phyloP scores from a whole-genome alignment of 2,797 vertebrate genomes.

The Acrocephalus scirpaceus region DNA sequence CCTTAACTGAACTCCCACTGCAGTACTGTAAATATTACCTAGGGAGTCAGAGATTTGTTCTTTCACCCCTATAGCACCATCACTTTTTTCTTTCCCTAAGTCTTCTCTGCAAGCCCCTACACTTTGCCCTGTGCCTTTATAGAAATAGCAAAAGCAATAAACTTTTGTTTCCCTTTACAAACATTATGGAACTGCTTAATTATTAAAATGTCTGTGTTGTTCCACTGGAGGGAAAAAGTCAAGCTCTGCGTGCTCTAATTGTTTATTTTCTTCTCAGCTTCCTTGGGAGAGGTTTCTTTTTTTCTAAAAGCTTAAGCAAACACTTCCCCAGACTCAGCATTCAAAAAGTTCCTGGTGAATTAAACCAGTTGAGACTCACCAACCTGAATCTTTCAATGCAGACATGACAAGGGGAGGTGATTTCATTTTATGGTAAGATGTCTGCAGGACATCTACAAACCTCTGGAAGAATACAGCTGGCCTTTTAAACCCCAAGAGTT shows the following conservation, averaged over 20 bases:
- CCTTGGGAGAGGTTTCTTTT: neutral
- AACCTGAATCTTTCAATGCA: neutral
- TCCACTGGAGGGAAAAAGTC: conserved; percentile 38
- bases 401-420: fast-evolving
- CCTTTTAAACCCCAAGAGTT: neutral
- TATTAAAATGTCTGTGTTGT: conserved; percentile 54
- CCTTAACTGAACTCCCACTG: neutral
- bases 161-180: conserved; percentile 41
- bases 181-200: conserved; percentile 44
- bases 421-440: neutral
- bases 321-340: neutral
- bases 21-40: conserved; percentile 21
- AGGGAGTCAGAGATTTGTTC: neutral
- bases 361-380: neutral
- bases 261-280: conserved; percentile 59
- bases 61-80: neutral
- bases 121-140: neutral
- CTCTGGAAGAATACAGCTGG: neutral
- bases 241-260: neutral
- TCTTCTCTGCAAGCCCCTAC: neutral
- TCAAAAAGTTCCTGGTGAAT: neutral
- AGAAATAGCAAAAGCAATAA: conserved; percentile 31
- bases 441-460: neutral
- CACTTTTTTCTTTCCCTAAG: neutral
- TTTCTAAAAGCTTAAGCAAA: conserved; percentile 7